A percentile compares a stretch with the other conserved stretches of the same genome.
Conservation (phyloP, 2,888 invertebrate species). For the Philonicus albiceps region DNA sequence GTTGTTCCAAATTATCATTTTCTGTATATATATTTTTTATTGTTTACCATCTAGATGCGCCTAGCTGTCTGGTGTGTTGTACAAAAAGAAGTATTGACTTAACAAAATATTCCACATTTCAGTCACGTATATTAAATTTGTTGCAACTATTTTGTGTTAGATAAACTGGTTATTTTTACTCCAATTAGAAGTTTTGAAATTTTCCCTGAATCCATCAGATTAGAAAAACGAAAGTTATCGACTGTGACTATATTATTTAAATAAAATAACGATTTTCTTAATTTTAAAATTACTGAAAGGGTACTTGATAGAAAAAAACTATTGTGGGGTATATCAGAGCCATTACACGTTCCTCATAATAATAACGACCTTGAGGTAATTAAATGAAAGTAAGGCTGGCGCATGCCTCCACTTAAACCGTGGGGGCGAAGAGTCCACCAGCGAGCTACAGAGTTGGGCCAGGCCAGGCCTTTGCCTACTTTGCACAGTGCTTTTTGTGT, state of each 20-base stretch:
- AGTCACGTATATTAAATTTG: background rate
- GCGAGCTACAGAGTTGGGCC: background rate
- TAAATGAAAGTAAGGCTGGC: conserved; percentile 13
- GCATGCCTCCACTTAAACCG: background rate
- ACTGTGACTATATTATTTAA: background rate
- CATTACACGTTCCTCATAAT: background rate
- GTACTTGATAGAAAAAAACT: background rate
- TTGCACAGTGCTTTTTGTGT: background rate
- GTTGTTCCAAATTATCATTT: background rate
- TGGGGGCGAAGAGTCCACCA: background rate
- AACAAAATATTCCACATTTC: background rate
- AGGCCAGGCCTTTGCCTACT: background rate
- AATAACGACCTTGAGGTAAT: conserved; percentile 16
- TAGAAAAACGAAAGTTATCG: background rate
- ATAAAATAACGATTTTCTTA: background rate
- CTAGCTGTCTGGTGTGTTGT: background rate
- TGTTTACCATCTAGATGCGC: background rate
- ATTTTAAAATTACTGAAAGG: background rate
- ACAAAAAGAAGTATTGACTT: background rate
- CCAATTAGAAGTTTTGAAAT: background rate
- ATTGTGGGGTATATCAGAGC: background rate
- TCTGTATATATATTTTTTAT: background rate
- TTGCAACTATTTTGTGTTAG: background rate
- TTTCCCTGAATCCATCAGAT: background rate
- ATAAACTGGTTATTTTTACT: too few relatives aligned